Conservation (phyloP, 2,888 invertebrate genomes). For the Amitus sp. region DNA sequence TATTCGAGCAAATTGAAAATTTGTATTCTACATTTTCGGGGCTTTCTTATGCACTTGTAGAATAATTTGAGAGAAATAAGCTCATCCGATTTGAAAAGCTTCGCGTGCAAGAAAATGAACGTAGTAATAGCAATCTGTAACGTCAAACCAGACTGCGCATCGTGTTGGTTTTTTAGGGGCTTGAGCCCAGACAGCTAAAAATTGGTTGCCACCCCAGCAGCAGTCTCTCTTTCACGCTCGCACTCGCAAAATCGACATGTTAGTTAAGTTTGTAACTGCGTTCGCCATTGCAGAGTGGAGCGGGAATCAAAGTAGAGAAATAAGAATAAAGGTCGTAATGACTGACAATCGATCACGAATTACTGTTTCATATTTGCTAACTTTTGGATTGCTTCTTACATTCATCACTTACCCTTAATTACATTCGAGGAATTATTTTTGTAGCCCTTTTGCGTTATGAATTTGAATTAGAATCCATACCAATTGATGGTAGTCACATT, state of each 20-base stretch:
- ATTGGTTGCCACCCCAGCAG: constrained; percentile 21
- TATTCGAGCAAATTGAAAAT: too few relatives aligned
- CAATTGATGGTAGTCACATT: too few relatives aligned
- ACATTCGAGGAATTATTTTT: too few relatives aligned
- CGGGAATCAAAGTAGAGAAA: constrained; percentile 37
- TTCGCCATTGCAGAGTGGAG: constrained; percentile 48
- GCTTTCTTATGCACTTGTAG: not conserved
- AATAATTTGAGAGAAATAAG: constrained; percentile 20
- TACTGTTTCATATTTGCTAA: constrained; percentile 50
- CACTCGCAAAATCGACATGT: constrained; percentile 24
- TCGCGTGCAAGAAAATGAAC: constrained; percentile 32
- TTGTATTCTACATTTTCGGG: constrained; percentile 17
- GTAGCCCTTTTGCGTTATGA: too few relatives aligned
- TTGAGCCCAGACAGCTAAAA: constrained; percentile 38
- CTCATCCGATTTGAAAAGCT: constrained; percentile 34
- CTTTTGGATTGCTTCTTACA: constrained; percentile 43
- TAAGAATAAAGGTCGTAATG: constrained; percentile 11
- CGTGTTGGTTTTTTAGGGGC: constrained; percentile 38
- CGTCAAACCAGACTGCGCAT: constrained; percentile 31
- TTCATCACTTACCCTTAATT: too few relatives aligned
- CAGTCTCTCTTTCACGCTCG: constrained; percentile 17
- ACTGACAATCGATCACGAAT: constrained; percentile 45
- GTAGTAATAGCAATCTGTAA: constrained; percentile 30
- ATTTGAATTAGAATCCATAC: too few relatives aligned
- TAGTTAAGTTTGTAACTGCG: constrained; percentile 46